Conservation (phyloP, 1,140 invertebrate genomes). For the Procambarus clarkii region DNA sequence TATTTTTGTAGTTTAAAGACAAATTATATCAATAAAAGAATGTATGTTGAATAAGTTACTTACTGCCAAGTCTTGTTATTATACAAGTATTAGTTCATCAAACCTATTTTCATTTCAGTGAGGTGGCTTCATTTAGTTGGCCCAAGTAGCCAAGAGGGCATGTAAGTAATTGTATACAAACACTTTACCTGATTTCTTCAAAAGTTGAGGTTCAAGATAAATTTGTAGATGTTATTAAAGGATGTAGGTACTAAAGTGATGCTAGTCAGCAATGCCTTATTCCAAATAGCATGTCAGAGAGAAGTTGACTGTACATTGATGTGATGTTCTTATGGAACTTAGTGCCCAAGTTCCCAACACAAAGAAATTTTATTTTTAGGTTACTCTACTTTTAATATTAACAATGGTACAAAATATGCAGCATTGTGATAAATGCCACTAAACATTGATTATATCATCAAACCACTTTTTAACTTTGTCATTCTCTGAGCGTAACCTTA, state of each 20-base stretch:
- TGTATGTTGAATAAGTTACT: no score
- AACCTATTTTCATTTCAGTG: no score
- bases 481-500: neutral
- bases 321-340: neutral
- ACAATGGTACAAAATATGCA: constrained; percentile 14
- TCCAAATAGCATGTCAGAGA: neutral
- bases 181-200: neutral
- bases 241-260: neutral
- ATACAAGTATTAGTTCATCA: neutral
- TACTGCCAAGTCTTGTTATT: neutral
- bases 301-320: neutral
- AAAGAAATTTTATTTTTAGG: neutral
- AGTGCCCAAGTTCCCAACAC: neutral
- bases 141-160: neutral
- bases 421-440: neutral
- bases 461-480: neutral
- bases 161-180: neutral
- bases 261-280: constrained; percentile 9
- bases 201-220: neutral
- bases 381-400: constrained; percentile 1
- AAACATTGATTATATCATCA: neutral
- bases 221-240: neutral
- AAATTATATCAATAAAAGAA: no score
- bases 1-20: no score
- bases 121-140: neutral